These are phyloP conservation scores for Exephanes ischioxanthus DNA, from an alignment of 2,888 invertebrate species.

Conservation along the genomic window DNA sequence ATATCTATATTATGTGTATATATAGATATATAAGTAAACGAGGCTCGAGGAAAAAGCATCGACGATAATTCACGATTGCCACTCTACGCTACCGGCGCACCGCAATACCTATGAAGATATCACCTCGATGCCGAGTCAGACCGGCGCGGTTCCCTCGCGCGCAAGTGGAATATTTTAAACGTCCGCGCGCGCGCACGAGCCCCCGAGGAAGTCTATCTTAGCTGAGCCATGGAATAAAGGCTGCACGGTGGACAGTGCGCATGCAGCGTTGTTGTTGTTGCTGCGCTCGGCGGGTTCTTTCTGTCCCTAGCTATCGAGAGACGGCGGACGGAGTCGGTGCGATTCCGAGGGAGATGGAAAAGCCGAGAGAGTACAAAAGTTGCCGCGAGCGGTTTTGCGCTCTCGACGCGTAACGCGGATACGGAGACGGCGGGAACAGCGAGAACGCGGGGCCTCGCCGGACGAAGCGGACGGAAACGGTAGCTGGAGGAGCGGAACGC, in stretches of 20 bases:
- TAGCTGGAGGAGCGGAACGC: conserved; percentile 19
- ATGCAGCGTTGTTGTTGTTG: conserved; percentile 40
- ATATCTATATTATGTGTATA: neutral
- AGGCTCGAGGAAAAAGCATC: conserved; percentile 68
- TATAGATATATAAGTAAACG: conserved; percentile 12
- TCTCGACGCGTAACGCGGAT: conserved; percentile 26
- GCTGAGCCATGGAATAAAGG: conserved; percentile 34
- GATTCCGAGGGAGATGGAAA: conserved; percentile 35
- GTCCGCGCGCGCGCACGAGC: conserved; percentile 67
- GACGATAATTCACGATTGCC: conserved; percentile 76
- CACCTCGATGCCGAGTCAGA: conserved; percentile 72
- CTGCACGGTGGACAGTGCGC: neutral
- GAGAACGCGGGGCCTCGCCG: conserved; percentile 11
- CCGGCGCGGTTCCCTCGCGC: conserved; percentile 49
- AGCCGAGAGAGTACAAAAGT: conserved; percentile 41
- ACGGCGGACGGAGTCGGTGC: neutral
- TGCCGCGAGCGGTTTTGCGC: conserved; percentile 32
- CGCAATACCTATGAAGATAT: conserved; percentile 78
- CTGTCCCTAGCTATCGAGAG: neutral
- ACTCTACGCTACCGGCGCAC: conserved; percentile 49
- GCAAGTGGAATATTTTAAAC: conserved; percentile 76
- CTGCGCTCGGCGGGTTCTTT: neutral
- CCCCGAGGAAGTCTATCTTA: conserved; percentile 70
- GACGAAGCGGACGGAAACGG: conserved; percentile 22
- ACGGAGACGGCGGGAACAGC: conserved; percentile 5